Evolutionary conservation across 2,797 vertebrate genomes (phyloP), one percentile per base, ranked within the genome.

Genomic region (Halcyon leucocephala): DNA sequence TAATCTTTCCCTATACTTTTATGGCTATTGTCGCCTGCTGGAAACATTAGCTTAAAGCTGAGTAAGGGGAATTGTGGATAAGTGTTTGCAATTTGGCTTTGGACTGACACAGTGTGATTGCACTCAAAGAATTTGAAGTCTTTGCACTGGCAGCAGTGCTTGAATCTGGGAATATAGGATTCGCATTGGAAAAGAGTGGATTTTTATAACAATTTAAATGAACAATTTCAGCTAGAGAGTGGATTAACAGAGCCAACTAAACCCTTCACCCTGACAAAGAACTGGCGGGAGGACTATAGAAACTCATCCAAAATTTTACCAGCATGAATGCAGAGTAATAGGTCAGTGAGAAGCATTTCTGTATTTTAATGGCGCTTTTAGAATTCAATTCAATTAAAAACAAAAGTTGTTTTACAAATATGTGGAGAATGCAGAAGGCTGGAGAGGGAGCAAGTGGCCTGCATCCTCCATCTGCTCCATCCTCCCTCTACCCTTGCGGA

Each of bases 251-350:
- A 95, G 96, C 96, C 96, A 97, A 95, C 73, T 95, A 96, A 96
- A 96, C 96, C 93, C 94, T 95, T 97, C 96, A 96, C 96, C 96
- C 96, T 96, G 96, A 97, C 96, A 97, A 94, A 96, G 96, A 96
- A 97, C 94, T 96, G 96, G 95, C 94, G 92, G 91, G 86, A 95
- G 91, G 61, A 97, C 91, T 94, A 80, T 62, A 93, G 96, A 96
- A 96, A 93, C 93, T 86, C 93, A 92, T 95, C 96, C 96, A 97
- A 94, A 95, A 96, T 96, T 95, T 95, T 96, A 96, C 86, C 77
- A 93, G 84, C 86, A 86, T 96, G 96, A 97, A 96, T 97, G 90
- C 94, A 92, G 94, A 97, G 96, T 95, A 95, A 94, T 96, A 96
- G 96, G 96, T 96, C 96, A 97, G 96, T 29, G 90, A 95, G 94